Conservation (phyloP, 2,888 invertebrate genomes). For the Tinea trinotella region DNA sequence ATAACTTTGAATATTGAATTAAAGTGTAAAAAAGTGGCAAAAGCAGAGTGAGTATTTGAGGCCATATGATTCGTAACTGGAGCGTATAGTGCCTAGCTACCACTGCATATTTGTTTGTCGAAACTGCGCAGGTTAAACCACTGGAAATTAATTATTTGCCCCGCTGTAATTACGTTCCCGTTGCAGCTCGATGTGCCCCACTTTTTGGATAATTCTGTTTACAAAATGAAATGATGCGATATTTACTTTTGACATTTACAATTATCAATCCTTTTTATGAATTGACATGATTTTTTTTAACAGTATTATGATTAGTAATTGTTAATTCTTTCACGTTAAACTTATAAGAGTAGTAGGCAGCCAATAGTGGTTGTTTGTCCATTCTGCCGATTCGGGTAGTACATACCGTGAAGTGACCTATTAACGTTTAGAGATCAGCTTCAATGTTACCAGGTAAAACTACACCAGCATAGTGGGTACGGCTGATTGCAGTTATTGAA, state of each 20-base stretch:
- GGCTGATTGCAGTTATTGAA: too few species aligned
- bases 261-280: neutral
- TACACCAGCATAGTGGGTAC: too few species aligned
- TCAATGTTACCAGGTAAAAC: too few species aligned
- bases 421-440: too few species aligned
- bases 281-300: too few species aligned
- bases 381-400: too few species aligned
- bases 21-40: neutral
- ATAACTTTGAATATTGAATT: neutral
- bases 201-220: slow-evolving; percentile 32
- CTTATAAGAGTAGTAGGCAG: too few species aligned
- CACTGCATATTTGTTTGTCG: slow-evolving; percentile 29
- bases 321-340: too few species aligned
- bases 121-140: slow-evolving; percentile 34
- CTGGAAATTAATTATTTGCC: slow-evolving; percentile 53
- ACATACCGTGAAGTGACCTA: too few species aligned
- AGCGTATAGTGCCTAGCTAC: slow-evolving; percentile 8
- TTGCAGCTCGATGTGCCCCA: slow-evolving; percentile 46
- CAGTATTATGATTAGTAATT: too few species aligned
- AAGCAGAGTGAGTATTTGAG: neutral
- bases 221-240: slow-evolving; percentile 3
- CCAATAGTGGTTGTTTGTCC: too few species aligned
- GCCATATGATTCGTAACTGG: slow-evolving; percentile 14
- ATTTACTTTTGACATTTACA: neutral
- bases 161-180: slow-evolving; percentile 41